Evolutionary conservation across 2,797 vertebrate species (phyloP), one percentile per base, ranked within the genome.

Genomic region (Rhabdomys pumilio): DNA sequence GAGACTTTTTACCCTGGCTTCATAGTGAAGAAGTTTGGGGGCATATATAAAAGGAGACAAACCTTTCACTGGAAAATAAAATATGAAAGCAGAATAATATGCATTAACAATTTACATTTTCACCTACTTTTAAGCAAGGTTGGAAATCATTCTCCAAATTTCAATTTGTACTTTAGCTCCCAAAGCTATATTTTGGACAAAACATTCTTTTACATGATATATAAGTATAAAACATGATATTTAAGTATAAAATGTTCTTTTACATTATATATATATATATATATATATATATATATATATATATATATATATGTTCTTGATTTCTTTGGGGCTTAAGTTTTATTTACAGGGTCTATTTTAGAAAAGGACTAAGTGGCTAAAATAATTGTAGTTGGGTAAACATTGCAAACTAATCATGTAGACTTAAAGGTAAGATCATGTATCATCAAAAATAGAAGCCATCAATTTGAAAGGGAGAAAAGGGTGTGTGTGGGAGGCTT

Each of bases 161-260:
- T 90, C 19, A 79, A 34, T 34, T 91, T 75, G 80, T 79, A 59
- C 53, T 61, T 59, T 76, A 81, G 3, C 4, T 85, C 4, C 59
- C 15, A 77, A 73, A 6, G 34, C 50, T 77, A 81, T 24, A 1
- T 82, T 13, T 69, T 80, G 81, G 55, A 69, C 44, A 31, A 38
- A 75, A 69, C 17, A 31, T 12, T 76, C 82, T 29, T 93, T 95
- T 90, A 77, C 29, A 50, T 96, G 53, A 77, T 81, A 47, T 82
- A 9, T 72, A 38, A 94, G 38, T 38, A 38, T 38, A 38, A 38
- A 38, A 38, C 38, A 38, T 38, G 38, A 38, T 38, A 38, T 38
- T 2, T 38, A 38, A 38, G 2, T 38, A 38, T 38, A 31, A 38
- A 75, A 69, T 14, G 26, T 12, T 76, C 82, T 29, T 93, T 95